phyloP scores from a whole-genome alignment of 2,113 vertebrate species.

The Cavia porcellus region DNA sequence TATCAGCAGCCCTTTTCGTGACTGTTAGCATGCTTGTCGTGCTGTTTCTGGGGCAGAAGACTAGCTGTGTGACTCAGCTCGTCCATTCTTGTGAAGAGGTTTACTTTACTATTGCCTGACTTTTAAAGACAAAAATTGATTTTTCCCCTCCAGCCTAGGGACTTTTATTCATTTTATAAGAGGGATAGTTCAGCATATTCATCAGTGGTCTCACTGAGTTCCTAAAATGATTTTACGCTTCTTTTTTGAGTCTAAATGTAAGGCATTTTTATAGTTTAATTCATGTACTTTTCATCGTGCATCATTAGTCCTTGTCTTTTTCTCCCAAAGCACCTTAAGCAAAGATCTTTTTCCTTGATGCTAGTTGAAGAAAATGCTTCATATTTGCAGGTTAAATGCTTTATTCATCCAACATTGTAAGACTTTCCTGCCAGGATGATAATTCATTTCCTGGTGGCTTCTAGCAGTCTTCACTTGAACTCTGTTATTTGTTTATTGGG shows the following conservation, averaged over 20 bases:
- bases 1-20: too few relatives aligned
- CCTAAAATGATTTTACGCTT: neutral
- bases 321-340: neutral
- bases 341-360: neutral
- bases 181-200: neutral
- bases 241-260: neutral
- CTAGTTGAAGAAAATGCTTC: neutral
- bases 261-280: neutral
- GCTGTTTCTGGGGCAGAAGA: neutral
- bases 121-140: neutral
- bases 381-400: neutral
- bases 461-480: neutral
- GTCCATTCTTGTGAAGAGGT: neutral
- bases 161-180: neutral
- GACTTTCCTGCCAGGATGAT: neutral
- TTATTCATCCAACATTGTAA: neutral
- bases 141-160: neutral
- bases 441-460: neutral
- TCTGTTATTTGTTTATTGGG: neutral
- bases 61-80: neutral
- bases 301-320: neutral
- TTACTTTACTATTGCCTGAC: neutral
- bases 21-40: neutral
- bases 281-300: neutral
- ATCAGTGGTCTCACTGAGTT: neutral